These are phyloP conservation scores for Buphagus erythrorhynchus DNA, from an alignment of 2,797 vertebrate genomes.

Conservation along the genomic window DNA sequence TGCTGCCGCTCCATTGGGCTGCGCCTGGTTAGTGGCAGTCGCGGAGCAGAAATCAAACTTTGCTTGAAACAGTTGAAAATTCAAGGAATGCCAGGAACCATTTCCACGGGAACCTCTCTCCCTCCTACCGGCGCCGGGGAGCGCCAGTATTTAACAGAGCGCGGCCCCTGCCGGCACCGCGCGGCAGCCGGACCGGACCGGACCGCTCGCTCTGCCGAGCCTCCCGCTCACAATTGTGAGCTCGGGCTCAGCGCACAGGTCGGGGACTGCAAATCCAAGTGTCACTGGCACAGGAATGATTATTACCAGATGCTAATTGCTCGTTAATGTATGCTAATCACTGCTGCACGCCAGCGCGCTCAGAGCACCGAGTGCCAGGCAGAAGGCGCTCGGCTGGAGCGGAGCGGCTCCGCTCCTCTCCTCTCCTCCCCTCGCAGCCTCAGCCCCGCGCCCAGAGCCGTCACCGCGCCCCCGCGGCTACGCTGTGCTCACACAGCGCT, in stretches of 20 bases:
- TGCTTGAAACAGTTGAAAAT: neutral
- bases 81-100: neutral
- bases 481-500: rapidly evolving
- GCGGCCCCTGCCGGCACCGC: neutral
- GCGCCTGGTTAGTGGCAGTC: neutral
- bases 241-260: neutral
- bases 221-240: neutral
- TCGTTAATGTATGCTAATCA: constrained; percentile 47
- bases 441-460: neutral
- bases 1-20: rapidly evolving
- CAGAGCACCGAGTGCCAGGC: neutral
- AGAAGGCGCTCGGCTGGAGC: neutral
- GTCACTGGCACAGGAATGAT: neutral
- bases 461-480: neutral
- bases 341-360: neutral
- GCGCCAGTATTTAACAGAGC: neutral
- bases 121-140: neutral
- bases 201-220: neutral
- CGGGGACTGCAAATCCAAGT: neutral
- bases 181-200: neutral
- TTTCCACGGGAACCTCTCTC: neutral
- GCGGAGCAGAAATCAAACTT: neutral
- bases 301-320: constrained; percentile 40
- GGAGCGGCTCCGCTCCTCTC: neutral
- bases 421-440: neutral